Percentiles rank a stretch among this genome's conserved stretches.
phyloP scores from a whole-genome alignment of 2,888 invertebrate species.

The Amiota communis region DNA sequence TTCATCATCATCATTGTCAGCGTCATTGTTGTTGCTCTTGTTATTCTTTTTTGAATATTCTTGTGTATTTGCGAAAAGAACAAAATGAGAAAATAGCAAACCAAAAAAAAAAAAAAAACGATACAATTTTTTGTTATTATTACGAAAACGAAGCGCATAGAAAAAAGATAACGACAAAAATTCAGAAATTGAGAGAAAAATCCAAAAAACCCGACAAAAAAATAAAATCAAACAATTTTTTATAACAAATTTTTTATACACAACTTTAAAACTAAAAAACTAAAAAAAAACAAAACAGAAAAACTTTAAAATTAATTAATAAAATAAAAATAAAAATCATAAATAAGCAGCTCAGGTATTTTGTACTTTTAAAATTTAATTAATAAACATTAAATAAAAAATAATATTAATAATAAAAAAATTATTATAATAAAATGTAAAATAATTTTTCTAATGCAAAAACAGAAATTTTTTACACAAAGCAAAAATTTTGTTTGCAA shows the following conservation, averaged over 20 bases:
- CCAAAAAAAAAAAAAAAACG: neutral
- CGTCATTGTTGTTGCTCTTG: neutral
- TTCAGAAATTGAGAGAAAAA: neutral
- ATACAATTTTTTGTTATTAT: neutral
- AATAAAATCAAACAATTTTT: slow-evolving; percentile 22
- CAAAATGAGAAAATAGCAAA: neutral
- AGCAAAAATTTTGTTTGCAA: slow-evolving; percentile 20
- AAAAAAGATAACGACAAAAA: slow-evolving; percentile 32
- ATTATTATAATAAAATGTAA: neutral
- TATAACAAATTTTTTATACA: slow-evolving; percentile 34
- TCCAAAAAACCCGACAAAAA: slow-evolving; percentile 29
- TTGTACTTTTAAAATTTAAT: slow-evolving; percentile 11
- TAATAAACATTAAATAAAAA: slow-evolving; percentile 28
- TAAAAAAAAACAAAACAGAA: slow-evolving; percentile 34
- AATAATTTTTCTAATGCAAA: neutral
- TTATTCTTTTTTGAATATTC: slow-evolving; percentile 7
- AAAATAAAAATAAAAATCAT: slow-evolving; percentile 32
- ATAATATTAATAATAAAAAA: slow-evolving; percentile 31
- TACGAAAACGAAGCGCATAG: neutral
- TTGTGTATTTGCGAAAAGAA: neutral
- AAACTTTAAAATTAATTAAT: no score
- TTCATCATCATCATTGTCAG: no score
- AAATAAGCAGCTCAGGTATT: slow-evolving; percentile 37
- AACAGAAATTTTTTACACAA: neutral
- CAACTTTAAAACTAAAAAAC: slow-evolving; percentile 32